A percentile compares a stretch with the other conserved stretches of the same genome.
Conservation (phyloP, 1,140 invertebrate species). For the Harpegnathos saltator region DNA sequence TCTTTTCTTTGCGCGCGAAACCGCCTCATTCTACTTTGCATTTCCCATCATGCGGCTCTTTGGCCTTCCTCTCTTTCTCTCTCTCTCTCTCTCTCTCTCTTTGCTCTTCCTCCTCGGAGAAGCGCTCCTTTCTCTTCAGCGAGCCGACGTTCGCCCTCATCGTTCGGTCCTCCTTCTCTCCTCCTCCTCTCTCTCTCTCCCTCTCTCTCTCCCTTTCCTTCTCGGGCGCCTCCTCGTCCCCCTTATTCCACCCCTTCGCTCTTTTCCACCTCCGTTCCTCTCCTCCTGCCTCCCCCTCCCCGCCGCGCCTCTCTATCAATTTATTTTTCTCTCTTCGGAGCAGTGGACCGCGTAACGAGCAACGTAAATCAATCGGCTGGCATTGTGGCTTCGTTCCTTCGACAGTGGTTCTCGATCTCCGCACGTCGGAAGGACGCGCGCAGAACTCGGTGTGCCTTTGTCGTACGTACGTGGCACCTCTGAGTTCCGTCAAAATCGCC, state of each 20-base stretch:
- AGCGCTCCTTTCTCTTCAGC: slow-evolving; percentile 23
- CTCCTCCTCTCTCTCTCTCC: slow-evolving; percentile 52
- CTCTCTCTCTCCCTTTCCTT: slow-evolving; percentile 52
- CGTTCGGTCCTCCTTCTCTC: slow-evolving; percentile 21
- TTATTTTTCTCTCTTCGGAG: slow-evolving; percentile 85
- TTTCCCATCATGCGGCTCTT: slow-evolving; percentile 60
- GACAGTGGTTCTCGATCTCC: slow-evolving; percentile 72
- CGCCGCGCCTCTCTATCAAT: slow-evolving; percentile 81
- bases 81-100: neutral
- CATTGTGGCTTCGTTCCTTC: slow-evolving; percentile 82
- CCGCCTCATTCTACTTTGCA: slow-evolving; percentile 65
- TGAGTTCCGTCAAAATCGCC: neutral
- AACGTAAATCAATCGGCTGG: slow-evolving; percentile 86
- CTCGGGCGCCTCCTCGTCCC: slow-evolving; percentile 4
- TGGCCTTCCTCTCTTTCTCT: neutral
- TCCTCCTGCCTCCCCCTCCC: slow-evolving; percentile 4
- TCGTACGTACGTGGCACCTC: too few relatives aligned
- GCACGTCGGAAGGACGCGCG: slow-evolving; percentile 15
- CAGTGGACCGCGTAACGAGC: slow-evolving; percentile 86
- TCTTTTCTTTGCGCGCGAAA: slow-evolving; percentile 55
- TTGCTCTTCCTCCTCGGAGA: slow-evolving; percentile 30
- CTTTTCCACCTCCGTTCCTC: slow-evolving; percentile 24
- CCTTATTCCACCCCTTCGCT: neutral
- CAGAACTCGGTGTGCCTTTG: slow-evolving; percentile 7
- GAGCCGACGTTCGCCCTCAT: neutral